A percentile compares a stretch with the other conserved stretches of the same genome.
phyloP scores from a whole-genome alignment of 2,888 invertebrate species.

The Mystacides longicornis region DNA sequence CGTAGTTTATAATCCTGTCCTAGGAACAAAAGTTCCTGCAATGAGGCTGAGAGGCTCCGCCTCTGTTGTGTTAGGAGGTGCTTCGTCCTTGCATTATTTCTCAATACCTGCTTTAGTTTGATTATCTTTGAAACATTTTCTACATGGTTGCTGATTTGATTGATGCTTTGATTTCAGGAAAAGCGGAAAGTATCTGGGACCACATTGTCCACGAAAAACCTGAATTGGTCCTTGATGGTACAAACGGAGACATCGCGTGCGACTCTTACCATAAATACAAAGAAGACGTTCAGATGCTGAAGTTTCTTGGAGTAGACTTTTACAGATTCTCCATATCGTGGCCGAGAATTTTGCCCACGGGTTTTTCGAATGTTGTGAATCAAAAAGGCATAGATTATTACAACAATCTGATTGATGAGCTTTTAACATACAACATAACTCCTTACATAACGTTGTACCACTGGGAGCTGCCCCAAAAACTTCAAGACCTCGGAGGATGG shows the following conservation, averaged over 20 bases:
- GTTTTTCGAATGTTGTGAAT: conserved; percentile 32
- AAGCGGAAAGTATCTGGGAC: conserved; percentile 64
- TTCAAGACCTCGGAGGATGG: conserved; percentile 59
- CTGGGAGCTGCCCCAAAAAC: conserved; percentile 58
- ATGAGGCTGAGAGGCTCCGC: too few relatives aligned
- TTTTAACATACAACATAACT: conserved; percentile 45
- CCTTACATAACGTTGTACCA: conserved; percentile 60
- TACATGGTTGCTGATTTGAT: too few relatives aligned
- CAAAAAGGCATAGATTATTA: conserved; percentile 51
- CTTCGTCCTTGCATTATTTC: too few relatives aligned
- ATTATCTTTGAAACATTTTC: too few relatives aligned
- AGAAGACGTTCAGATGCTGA: conserved; percentile 53
- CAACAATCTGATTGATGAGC: conserved; percentile 51
- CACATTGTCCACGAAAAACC: conserved; percentile 49
- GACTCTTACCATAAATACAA: conserved; percentile 58
- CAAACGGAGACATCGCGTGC: conserved; percentile 55
- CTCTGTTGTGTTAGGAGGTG: too few relatives aligned
- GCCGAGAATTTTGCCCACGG: conserved; percentile 59
- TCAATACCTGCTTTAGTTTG: too few relatives aligned
- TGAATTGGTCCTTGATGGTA: conserved; percentile 45
- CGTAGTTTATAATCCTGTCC: too few relatives aligned
- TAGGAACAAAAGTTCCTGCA: too few relatives aligned
- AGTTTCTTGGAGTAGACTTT: conserved; percentile 46
- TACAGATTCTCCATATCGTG: conserved; percentile 60
- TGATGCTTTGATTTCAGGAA: conserved; percentile 37